Evolutionary conservation across 2,113 vertebrate genomes (phyloP), one percentile per base, ranked within the genome.

Genomic region (Eurystomus gularis): DNA sequence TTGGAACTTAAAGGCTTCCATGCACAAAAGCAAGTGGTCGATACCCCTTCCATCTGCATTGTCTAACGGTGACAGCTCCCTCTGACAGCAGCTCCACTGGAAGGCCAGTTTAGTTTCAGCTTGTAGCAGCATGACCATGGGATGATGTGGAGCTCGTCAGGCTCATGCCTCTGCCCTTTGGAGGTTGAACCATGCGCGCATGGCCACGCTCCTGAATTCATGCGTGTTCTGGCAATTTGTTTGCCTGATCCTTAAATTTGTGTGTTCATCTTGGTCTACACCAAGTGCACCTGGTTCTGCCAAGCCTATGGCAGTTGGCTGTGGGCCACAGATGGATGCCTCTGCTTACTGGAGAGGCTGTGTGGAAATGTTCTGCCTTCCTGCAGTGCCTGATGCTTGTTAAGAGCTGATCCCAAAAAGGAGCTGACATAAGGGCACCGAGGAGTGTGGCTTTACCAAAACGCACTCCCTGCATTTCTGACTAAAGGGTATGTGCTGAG

Each of bases 221-320:
- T n/a, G 15, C 35, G 65, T 3, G 2, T 60, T 52, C 55, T 55
- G 62, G 54, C 29, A 20, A 48, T 35, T 52, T 55, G 10, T 75
- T 60, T 66, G 51, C 40, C 31, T 54, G 28, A 82, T 80, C 64
- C 86, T 91, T 93, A 58, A 52, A 84, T 85, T 46, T 86, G 20
- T 62, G 60, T 71, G 94, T 52, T 82, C 21, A 0, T 72, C 64
- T 87, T 94, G 94, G 78, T 90, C 92, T 92, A 26, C 77, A 55
- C 23, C 79, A 61, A 97, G 85, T 55, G 95, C 88, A 62, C 49
- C 85, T 21, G 72, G 60, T 73, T 52, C 65, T 93, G 92, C 86
- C 95, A 82, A 68, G 69, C 55, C 66, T 17, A 16, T 24, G 28
- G 58, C 61, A 40, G 31, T 79, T 60, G 11, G 46, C 64, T 87